phyloP scores from a whole-genome alignment of 2,888 invertebrate species.

The Epirrita christyi region DNA sequence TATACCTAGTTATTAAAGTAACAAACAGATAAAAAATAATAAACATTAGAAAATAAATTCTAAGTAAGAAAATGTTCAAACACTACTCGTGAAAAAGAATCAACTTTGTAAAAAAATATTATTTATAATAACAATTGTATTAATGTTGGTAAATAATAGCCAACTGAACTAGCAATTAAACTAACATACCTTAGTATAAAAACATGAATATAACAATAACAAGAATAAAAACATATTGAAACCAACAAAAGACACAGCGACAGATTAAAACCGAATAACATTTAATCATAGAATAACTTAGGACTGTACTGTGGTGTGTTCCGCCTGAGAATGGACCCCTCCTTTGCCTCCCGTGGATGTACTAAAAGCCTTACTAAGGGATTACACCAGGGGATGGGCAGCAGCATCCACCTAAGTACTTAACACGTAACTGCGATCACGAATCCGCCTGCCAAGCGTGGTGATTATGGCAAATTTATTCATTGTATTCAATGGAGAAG shows the following conservation, averaged over 20 bases:
- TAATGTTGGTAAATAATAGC: not conserved
- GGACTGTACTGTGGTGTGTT: too few species aligned
- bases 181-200: constrained; percentile 8
- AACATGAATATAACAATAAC: constrained; percentile 4
- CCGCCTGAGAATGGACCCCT: too few species aligned
- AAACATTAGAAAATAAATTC: constrained; percentile 3
- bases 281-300: too few species aligned
- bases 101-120: not conserved
- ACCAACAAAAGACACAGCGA: not conserved
- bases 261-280: too few species aligned
- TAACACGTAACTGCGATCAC: too few species aligned
- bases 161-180: constrained; percentile 8
- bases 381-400: too few species aligned
- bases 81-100: not conserved
- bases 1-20: constrained; percentile 7
- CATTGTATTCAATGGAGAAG: too few species aligned
- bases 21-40: constrained; percentile 4
- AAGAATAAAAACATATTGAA: not conserved
- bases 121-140: not conserved
- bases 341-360: too few species aligned
- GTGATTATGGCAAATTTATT: too few species aligned
- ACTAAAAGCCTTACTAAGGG: too few species aligned
- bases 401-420: too few species aligned
- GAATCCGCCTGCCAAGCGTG: too few species aligned
- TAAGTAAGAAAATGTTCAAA: not conserved